These are phyloP conservation scores for Lypha dubia DNA, from an alignment of 2,888 invertebrate genomes.

Conservation along the genomic window DNA sequence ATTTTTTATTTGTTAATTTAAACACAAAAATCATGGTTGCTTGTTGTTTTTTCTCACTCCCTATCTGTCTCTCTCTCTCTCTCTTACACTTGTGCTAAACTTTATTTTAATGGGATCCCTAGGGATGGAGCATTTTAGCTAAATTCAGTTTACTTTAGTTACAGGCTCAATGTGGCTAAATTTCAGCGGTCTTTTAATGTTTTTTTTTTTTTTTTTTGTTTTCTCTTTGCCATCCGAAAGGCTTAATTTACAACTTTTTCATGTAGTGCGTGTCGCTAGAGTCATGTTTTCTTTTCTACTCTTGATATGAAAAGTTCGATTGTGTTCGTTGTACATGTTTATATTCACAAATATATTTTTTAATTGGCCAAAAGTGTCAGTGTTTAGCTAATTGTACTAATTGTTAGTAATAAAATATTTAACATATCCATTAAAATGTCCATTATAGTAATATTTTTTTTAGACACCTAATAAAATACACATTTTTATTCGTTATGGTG, in stretches of 20 bases:
- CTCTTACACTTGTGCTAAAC: slow-evolving; percentile 69
- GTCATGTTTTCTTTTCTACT: slow-evolving; percentile 42
- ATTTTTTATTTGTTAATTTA: slow-evolving; percentile 69
- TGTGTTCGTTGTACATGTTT: slow-evolving; percentile 22
- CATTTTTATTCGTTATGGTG: slow-evolving; percentile 51
- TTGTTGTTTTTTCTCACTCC: slow-evolving; percentile 24
- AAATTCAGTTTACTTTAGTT: slow-evolving; percentile 52
- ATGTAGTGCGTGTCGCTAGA: slow-evolving; percentile 60
- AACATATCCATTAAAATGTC: slow-evolving; percentile 70
- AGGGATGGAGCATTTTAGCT: slow-evolving; percentile 60
- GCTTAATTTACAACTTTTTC: slow-evolving; percentile 64
- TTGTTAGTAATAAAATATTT: slow-evolving; percentile 70
- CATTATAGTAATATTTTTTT: slow-evolving; percentile 65
- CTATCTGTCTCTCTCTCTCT: slow-evolving; percentile 9
- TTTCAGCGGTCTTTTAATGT: slow-evolving; percentile 30
- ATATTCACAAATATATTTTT: slow-evolving; percentile 64
- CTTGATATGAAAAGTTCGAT: slow-evolving; percentile 41
- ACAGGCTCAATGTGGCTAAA: slow-evolving; percentile 20
- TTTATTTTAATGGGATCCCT: slow-evolving; percentile 72
- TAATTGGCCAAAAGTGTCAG: slow-evolving; percentile 68
- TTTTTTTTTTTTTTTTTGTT: slow-evolving; percentile 17
- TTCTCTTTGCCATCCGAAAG: slow-evolving; percentile 50
- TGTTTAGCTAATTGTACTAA: slow-evolving; percentile 69
- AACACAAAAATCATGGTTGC: slow-evolving; percentile 53
- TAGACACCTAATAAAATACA: slow-evolving; percentile 65